Conservation (phyloP, 2,113 vertebrate species). For the Phyllostomus discolor region DNA sequence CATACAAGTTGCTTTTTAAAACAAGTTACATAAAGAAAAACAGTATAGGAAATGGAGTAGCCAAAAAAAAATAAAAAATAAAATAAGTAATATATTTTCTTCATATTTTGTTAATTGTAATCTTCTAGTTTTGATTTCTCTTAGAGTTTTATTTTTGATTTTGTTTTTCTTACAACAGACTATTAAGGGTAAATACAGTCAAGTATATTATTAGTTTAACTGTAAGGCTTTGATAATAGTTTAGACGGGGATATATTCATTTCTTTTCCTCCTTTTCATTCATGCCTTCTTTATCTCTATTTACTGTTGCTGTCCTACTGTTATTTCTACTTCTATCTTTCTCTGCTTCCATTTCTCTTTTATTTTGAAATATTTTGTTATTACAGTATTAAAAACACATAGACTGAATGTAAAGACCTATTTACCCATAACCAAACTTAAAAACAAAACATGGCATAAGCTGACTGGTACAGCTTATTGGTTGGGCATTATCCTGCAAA, state of each 20-base stretch:
- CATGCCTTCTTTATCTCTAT: not conserved
- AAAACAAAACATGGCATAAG: not conserved
- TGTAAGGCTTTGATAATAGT: not conserved
- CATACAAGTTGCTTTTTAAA: not conserved
- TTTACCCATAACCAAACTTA: not conserved
- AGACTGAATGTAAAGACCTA: not conserved
- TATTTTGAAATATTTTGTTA: not conserved
- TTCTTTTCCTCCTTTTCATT: not conserved
- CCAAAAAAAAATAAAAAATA: too few species aligned
- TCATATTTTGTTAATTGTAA: not conserved
- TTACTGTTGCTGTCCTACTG: fast-evolving
- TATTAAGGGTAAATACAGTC: not conserved
- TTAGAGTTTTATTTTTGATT: not conserved
- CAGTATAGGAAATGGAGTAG: too few species aligned
- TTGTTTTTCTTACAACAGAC: not conserved
- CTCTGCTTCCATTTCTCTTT: not conserved
- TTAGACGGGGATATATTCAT: not conserved
- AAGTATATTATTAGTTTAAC: not conserved
- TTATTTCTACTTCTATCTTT: not conserved
- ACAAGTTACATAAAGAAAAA: not conserved
- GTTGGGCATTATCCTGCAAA: too few species aligned
- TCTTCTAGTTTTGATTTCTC: not conserved
- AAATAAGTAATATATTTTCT: not conserved
- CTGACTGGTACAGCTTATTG: too few species aligned
- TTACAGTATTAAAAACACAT: not conserved